Base-by-base conservation (phyloP, 2,888 invertebrate genomes). In the Pseudococcus jackbeardsleyi region DNA sequence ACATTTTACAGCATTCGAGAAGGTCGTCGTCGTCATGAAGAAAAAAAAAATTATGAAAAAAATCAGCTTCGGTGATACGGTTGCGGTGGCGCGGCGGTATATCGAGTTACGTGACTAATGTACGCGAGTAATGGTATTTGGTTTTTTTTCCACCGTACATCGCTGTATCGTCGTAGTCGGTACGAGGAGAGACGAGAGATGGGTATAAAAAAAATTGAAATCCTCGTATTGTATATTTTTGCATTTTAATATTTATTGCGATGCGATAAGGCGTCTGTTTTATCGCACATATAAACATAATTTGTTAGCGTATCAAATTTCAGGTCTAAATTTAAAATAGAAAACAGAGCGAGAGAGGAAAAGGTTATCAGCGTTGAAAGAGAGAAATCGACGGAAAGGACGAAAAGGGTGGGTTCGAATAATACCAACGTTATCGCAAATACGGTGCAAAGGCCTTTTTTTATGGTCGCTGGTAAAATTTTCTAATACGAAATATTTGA, bases 1-100 rank as follows among this genome's bases (percentile, higher is more conserved):
- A 54, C 54, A 54, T 54, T 54, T 54, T 54, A n/a, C 54, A 54
- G 54, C 54, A 54, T 54, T n/a, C n/a, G 54, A 54, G 54, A 54
- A 54, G 54, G 54, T 54, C 54, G 17, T 54, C 54, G 54, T 54
- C n/a, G n/a, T 33, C 26, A 54, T n/a, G 54, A 54, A 54, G 54
- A 54, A n/a, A n/a, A 54, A 54, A 54, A 54, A 54, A 54, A 54
- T 54, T n/a, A 5, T 50, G 15, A 50, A 50, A 50, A 54, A 54
- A 54, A 54, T 54, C n/a, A n/a, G n/a, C 54, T 54, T 54, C 12
- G 54, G 54, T 54, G 54, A 54, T 54, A 54, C 54, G 54, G 54
- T 12, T n/a, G 15, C 4, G 4, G 48, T 8, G 42, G 42, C 42
- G 42, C 3, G 42, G 17, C 54, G 54, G 26, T 33, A 15, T 54